Base-by-base conservation (phyloP, 2,888 invertebrate genomes). In the Apodemia zela region DNA sequence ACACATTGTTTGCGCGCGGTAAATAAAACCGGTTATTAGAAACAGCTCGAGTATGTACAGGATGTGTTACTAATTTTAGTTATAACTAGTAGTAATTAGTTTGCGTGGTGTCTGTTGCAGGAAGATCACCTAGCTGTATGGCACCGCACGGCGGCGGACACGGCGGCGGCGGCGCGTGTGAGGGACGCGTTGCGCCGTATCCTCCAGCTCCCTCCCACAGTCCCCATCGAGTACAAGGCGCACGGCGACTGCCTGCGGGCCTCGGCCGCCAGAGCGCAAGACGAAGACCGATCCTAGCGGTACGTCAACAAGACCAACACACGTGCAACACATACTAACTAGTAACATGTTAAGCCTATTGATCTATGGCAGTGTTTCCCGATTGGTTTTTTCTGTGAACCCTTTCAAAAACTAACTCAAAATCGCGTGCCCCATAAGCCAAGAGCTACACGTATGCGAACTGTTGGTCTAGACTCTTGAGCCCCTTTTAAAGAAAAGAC, bases 61-160 rank as follows among this genome's bases (percentile, higher is more conserved):
- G 21, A n/a, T n/a, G n/a, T n/a, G n/a, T n/a, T n/a, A n/a, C n/a
- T n/a, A n/a, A n/a, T n/a, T n/a, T n/a, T n/a, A n/a, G n/a, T n/a
- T n/a, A n/a, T n/a, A n/a, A n/a, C 2, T 4, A 25, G 4, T 25
- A 25, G 4, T 25, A 25, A 25, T 25, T 25, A 38, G 1, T 11
- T 38, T 38, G 8, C 3, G 7, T 1, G 13, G 38, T 13, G 38
- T 38, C 38, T 38, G 13, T 38, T 13, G 3, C 38, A 98, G 97
- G 99, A 99, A 90, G 99, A 98, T 83, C 96, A 98, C 82, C 94
- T 99, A 78, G 98, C 98, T 71, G 95, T 99, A 76, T 99, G 99
- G 99, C 99, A 99, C 90, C 95, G 97, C 85, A 98, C 97, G 72
- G 98, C 99, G 63, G 94, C 96, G 70, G 98, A 99, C 93, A 94